These are phyloP conservation scores for Eumeta japonica DNA, from an alignment of 1,140 invertebrate genomes.

Conservation along the genomic window DNA sequence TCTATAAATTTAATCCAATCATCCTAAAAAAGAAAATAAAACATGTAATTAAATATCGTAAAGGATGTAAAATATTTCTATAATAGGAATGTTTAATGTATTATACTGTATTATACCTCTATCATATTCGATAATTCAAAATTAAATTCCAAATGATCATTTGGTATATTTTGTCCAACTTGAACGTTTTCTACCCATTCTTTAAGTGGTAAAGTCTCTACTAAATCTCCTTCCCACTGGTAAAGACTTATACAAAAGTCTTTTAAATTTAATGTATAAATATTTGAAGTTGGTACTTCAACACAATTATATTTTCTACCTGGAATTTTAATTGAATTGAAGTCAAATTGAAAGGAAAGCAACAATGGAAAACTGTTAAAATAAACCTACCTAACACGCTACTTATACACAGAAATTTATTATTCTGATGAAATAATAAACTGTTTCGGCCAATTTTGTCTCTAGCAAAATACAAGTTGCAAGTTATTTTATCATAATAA, in stretches of 20 bases:
- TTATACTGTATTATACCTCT: too few relatives aligned
- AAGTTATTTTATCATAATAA: conserved; percentile 66
- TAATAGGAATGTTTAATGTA: too few relatives aligned
- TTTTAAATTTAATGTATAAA: conserved; percentile 64
- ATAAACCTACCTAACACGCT: conserved; percentile 58
- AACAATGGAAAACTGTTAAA: conserved; percentile 7
- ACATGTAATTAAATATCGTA: neutral
- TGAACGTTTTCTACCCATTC: conserved; percentile 31
- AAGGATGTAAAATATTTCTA: too few relatives aligned
- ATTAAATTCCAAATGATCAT: conserved; percentile 26
- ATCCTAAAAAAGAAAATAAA: conserved; percentile 35
- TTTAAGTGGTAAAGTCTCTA: conserved; percentile 13
- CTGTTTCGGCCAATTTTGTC: conserved; percentile 85
- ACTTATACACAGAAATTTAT: conserved; percentile 53
- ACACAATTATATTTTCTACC: conserved; percentile 54
- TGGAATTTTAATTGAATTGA: conserved; percentile 11
- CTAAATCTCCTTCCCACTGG: conserved; percentile 24
- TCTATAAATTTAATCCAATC: conserved; percentile 37
- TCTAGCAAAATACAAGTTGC: conserved; percentile 77
- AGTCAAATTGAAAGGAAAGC: conserved; percentile 4
- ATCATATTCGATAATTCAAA: too few relatives aligned
- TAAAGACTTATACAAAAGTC: conserved; percentile 41
- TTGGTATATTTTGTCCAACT: conserved; percentile 31
- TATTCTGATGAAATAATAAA: conserved; percentile 66
- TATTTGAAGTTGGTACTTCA: conserved; percentile 74